A percentile compares a stretch with the other conserved stretches of the same genome.
phyloP scores from a whole-genome alignment of 2,888 invertebrate genomes.

The Cephonodes hylas region DNA sequence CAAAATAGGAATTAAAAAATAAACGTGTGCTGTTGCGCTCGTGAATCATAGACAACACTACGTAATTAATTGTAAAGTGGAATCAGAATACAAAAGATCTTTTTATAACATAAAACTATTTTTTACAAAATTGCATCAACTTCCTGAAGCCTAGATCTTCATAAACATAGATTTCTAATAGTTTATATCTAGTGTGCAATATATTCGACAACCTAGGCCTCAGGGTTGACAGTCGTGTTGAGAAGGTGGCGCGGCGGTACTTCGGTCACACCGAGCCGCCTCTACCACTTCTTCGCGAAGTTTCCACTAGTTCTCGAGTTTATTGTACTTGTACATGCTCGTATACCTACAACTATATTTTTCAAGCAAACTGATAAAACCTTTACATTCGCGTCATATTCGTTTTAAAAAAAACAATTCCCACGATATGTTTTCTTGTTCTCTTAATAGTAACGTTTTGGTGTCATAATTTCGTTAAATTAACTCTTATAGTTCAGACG shows the following conservation, averaged over 20 bases:
- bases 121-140: not conserved
- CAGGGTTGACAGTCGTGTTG: not conserved
- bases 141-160: not conserved
- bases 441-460: conserved; percentile 61
- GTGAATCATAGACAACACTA: not conserved
- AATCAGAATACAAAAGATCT: conserved; percentile 7
- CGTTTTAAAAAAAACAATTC: conserved; percentile 16
- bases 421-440: conserved; percentile 38
- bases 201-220: not conserved
- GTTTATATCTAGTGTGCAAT: not conserved
- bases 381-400: conserved; percentile 7
- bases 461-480: conserved; percentile 69
- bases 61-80: not conserved
- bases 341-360: conserved; percentile 4
- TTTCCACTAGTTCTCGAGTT: not conserved
- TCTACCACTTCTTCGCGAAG: not conserved
- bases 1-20: not conserved
- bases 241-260: not conserved
- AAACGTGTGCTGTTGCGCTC: not conserved
- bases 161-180: not conserved
- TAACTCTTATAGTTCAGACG: conserved; percentile 23
- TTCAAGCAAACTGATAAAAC: conserved; percentile 2
- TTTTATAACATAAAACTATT: conserved; percentile 2
- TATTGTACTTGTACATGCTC: conserved; percentile 2
- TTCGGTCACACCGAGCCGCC: not conserved